Percentiles rank a stretch among this genome's conserved stretches.
phyloP scores from a whole-genome alignment of 2,888 invertebrate genomes.

The Sthenelais limicola region DNA sequence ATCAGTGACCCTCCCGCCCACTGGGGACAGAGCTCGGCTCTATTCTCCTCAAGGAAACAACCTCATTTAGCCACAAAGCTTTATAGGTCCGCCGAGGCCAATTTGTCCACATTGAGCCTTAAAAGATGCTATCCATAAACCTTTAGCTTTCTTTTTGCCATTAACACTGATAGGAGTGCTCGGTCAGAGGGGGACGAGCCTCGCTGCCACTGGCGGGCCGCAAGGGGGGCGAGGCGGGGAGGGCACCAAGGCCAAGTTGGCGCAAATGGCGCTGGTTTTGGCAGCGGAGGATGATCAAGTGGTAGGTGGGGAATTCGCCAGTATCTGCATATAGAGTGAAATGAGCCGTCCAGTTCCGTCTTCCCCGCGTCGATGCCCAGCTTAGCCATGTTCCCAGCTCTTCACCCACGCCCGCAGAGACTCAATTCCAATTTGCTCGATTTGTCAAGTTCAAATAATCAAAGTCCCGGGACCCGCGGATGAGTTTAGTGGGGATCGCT shows the following conservation, averaged over 20 bases:
- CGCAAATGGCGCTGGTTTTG: background rate
- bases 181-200: background rate
- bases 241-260: background rate
- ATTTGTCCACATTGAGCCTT: conserved; percentile 39
- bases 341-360: conserved; percentile 31
- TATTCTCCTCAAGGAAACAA: conserved; percentile 40
- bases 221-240: background rate
- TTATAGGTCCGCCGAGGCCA: conserved; percentile 35
- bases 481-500: background rate
- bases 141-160: conserved; percentile 36
- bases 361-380: conserved; percentile 3
- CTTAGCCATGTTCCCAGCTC: background rate
- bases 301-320: conserved; percentile 23
- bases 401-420: conserved; percentile 4
- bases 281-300: conserved; percentile 32
- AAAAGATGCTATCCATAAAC: conserved; percentile 39
- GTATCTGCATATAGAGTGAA: conserved; percentile 39
- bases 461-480: conserved; percentile 11
- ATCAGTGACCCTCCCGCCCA: conserved; percentile 17
- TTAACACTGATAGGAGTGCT: conserved; percentile 36
- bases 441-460: conserved; percentile 40
- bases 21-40: conserved; percentile 11
- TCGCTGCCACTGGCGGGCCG: conserved; percentile 4
- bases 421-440: conserved; percentile 35
- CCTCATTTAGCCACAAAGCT: conserved; percentile 39